Percentiles rank a stretch among this genome's conserved stretches.
Conservation (phyloP, 2,888 invertebrate genomes). For the Leptura quadrifasciata region DNA sequence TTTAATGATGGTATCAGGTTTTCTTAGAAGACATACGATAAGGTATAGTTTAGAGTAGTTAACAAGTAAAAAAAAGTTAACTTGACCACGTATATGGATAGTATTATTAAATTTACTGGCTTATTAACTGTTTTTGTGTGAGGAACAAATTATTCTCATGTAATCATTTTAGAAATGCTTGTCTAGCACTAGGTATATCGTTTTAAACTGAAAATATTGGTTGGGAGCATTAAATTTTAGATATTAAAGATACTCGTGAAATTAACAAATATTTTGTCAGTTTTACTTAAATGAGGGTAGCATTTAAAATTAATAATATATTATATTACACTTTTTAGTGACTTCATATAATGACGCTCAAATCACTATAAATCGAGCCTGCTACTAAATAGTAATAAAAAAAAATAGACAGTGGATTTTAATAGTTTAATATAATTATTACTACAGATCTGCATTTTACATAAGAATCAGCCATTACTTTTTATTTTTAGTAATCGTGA, state of each 20-base stretch:
- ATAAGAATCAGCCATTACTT: too few species aligned
- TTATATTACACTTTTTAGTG: too few species aligned
- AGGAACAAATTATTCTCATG: conserved; percentile 3
- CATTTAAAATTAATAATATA: too few species aligned
- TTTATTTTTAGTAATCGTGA: too few species aligned
- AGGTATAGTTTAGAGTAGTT: background rate
- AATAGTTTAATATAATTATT: too few species aligned
- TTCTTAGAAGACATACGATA: conserved; percentile 7
- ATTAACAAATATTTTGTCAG: background rate
- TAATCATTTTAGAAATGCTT: conserved; percentile 2
- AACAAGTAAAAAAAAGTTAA: background rate
- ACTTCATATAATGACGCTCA: too few species aligned
- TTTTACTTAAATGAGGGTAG: background rate
- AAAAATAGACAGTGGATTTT: too few species aligned
- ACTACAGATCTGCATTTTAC: too few species aligned
- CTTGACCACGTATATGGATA: conserved; percentile 2
- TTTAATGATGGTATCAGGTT: conserved; percentile 20
- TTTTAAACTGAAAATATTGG: background rate
- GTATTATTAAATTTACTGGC: conserved; percentile 24
- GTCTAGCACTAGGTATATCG: background rate
- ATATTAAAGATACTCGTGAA: background rate
- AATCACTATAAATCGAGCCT: too few species aligned
- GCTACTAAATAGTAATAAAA: too few species aligned
- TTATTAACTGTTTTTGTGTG: conserved; percentile 10
- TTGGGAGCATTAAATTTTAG: background rate